phyloP scores from a whole-genome alignment of 1,140 invertebrate species.

The Drosophila malerkotliana region DNA sequence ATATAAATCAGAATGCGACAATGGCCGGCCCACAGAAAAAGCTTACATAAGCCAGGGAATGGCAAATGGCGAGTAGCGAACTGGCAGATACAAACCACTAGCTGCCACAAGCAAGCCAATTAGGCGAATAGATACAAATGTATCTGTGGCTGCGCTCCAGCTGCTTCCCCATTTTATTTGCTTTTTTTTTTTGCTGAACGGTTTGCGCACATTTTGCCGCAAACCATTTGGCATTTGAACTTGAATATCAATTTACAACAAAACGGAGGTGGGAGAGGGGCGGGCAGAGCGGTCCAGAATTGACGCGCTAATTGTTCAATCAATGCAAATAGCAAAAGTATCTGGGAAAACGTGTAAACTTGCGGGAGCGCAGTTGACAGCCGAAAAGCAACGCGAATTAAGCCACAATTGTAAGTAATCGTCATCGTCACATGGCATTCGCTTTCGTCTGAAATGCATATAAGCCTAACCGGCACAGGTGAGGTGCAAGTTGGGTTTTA shows the following conservation, averaged over 20 bases:
- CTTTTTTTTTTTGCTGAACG: conserved; percentile 26
- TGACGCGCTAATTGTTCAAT: conserved; percentile 78
- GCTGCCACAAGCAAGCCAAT: conserved; percentile 45
- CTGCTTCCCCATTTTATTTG: conserved; percentile 32
- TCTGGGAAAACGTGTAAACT: conserved; percentile 59
- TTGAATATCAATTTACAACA: conserved; percentile 82
- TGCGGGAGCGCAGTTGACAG: conserved; percentile 57
- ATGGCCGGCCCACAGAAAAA: conserved; percentile 56
- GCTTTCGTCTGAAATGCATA: conserved; percentile 39
- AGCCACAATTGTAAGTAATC: conserved; percentile 56
- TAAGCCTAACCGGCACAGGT: conserved; percentile 39
- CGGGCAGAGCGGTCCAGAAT: conserved; percentile 51
- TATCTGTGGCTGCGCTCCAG: conserved; percentile 52
- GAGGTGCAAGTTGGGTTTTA: conserved; percentile 46
- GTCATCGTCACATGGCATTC: conserved; percentile 12
- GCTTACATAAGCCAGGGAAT: conserved; percentile 63
- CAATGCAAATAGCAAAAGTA: conserved; percentile 72
- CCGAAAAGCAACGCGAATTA: conserved; percentile 48
- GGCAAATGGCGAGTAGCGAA: conserved; percentile 19
- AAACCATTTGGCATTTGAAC: conserved; percentile 81
- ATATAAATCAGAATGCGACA: conserved; percentile 78
- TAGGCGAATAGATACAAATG: conserved; percentile 68
- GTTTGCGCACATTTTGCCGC: conserved; percentile 76
- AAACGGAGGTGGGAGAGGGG: conserved; percentile 11
- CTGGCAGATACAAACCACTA: conserved; percentile 14